Evolutionary conservation across 2,113 vertebrate genomes (phyloP).

Genomic region (Odocoileus virginianus): DNA sequence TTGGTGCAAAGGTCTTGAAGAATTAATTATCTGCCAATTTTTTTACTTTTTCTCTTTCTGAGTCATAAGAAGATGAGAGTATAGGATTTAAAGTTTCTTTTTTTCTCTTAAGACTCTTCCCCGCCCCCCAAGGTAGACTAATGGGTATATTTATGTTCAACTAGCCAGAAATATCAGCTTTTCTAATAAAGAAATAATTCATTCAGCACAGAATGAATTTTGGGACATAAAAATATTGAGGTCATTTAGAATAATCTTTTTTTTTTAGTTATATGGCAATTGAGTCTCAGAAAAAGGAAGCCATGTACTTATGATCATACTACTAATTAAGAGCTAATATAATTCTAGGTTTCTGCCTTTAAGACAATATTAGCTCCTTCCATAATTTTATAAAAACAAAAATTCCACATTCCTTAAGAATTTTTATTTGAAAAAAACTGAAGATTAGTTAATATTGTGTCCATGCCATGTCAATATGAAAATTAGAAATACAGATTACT

Average conservation of each 20-base stretch:
- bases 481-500: neutral
- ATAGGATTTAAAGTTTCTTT: constrained; percentile 5
- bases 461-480: neutral
- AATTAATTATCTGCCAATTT: constrained; percentile 64
- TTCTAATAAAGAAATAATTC: neutral
- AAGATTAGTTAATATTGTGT: neutral
- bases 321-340: neutral
- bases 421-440: neutral
- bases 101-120: neutral
- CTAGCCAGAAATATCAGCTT: neutral
- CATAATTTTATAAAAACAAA: neutral
- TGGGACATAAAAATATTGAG: neutral
- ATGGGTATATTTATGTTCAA: neutral
- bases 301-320: too few relatives aligned
- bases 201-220: neutral
- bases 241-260: neutral
- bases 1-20: constrained; percentile 47
- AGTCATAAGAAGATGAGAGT: neutral
- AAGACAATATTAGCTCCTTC: neutral
- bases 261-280: neutral
- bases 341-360: neutral
- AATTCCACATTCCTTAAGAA: neutral
- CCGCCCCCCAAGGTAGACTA: neutral
- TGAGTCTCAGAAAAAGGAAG: neutral
- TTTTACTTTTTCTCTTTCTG: neutral